Base-by-base conservation (phyloP, 1,140 invertebrate genomes). In the Eurosta solidaginis region DNA sequence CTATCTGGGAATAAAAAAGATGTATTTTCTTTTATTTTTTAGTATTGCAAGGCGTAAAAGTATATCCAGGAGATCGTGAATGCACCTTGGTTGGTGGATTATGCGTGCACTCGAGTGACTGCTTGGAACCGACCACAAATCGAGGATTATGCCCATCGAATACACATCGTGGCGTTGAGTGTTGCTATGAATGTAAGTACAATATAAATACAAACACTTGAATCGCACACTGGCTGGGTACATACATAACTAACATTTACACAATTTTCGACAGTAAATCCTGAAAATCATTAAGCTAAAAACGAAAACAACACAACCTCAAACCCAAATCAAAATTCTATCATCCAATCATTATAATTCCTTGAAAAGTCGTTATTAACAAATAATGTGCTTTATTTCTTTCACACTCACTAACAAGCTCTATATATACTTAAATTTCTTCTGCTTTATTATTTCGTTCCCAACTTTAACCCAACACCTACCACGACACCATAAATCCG, bases 171-270 rank as follows among this genome's bases (percentile, higher is more conserved):
- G 88, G 85, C 36, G 88, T 88, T 22, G 88, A 88, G 54, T 88
- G 88, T 74, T 88, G 88, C 76, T 87, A 84, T 54, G 88, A 87
- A 81, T 79, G 88, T 88, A 79, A 88, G 87, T 87, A 74, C 10
- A 33, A 1, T 3, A 36, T 17, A n/a, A n/a, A n/a, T n/a, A n/a
- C n/a, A n/a, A n/a, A n/a, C n/a, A 3, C 36, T 33, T n/a, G 6
- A 59, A 36, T 22, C n/a, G 42, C 25, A 74, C 22, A 74, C 74
- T 76, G 4, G 7, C 36, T 76, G 49, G 33, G 27, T 12, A 76
- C 49, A n/a, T n/a, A n/a, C n/a, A 54, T 29, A 76, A 50, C 20
- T 54, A 52, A 54, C 29, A 47, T 76, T 54, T 52, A 54, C 75
- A 76, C 3, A 76, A 40, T 45, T 74, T 47, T 27, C 44, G 44